Base-by-base conservation (phyloP, 1,140 invertebrate genomes). In the Drosophila prosaltans region DNA sequence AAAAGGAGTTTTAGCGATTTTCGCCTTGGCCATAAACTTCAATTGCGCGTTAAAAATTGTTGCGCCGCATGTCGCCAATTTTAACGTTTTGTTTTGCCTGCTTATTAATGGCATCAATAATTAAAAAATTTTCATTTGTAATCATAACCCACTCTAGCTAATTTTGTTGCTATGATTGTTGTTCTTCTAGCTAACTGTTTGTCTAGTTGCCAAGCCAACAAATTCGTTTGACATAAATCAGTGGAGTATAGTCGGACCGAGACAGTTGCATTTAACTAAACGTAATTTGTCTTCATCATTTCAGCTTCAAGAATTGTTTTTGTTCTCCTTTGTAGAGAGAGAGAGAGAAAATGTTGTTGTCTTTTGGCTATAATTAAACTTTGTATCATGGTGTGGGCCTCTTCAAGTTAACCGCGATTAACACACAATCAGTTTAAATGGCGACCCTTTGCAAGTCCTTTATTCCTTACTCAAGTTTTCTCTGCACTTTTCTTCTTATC, bases 401-500 rank as follows among this genome's bases (percentile, higher is more conserved):
- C 45, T 51, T 78, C 62, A 69, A 66, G 74, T 62, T 74, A 78
- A 72, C 70, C 70, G 62, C 77, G 70, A 76, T 85, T 84, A 84
- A 74, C 78, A 77, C 69, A 85, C 81, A 77, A 85, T 84, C 73
- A 74, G 78, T 67, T 77, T 84, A 84, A 84, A 68, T 61, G 80
- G 16, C 81, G 74, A 65, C 63, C 80, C 61, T 69, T 72, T 65
- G 60, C 70, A 57, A 39, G 39, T 21, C 41, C 24, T 41, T 36
- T 41, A 7, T 36, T 43, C 11, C 26, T 11, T 30, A 40, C n/a
- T 21, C 57, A 21, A 16, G 21, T 9, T 36, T 36, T 48, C 45
- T 51, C 16, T 48, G 45, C 45, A 48, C 8, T 51, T 51, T 51
- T 26, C n/a, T 24, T 51, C 45, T 26, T 45, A 45, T 8, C 32